These are phyloP conservation scores for Novumbra hubbsi DNA, from an alignment of 2,797 vertebrate genomes.

Conservation along the genomic window DNA sequence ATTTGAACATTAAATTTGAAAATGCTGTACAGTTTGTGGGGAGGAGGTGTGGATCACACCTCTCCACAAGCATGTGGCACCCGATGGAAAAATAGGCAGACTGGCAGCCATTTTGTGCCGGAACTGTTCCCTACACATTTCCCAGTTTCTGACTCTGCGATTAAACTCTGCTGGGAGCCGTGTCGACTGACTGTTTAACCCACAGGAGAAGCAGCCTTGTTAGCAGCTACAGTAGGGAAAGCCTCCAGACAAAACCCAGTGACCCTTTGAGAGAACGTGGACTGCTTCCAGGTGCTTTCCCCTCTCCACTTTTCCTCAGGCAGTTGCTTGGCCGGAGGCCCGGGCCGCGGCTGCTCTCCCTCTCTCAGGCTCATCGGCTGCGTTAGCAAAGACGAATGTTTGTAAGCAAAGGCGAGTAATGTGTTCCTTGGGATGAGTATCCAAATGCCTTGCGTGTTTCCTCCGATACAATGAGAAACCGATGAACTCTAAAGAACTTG, in stretches of 20 bases:
- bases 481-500: background rate
- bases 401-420: conserved; percentile 55
- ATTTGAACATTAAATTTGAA: background rate
- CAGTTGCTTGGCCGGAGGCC: conserved; percentile 52
- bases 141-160: conserved; percentile 25
- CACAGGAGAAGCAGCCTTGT: conserved; percentile 70
- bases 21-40: background rate
- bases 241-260: conserved; percentile 79
- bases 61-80: conserved; percentile 6
- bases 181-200: conserved; percentile 30
- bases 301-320: conserved; percentile 62
- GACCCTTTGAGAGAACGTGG: conserved; percentile 76
- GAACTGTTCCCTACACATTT: conserved; percentile 36
- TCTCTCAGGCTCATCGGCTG: conserved; percentile 46
- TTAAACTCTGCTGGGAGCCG: conserved; percentile 45
- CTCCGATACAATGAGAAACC: background rate
- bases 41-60: background rate
- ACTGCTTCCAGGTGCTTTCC: conserved; percentile 79
- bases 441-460: background rate
- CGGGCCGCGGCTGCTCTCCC: conserved; percentile 31
- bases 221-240: conserved; percentile 74
- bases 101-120: conserved; percentile 58
- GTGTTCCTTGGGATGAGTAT: conserved; percentile 19
- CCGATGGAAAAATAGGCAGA: conserved; percentile 31
- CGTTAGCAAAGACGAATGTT: conserved; percentile 53